Percentiles rank a stretch among this genome's conserved stretches.
Evolutionary conservation across 2,888 invertebrate species (phyloP).

Genomic region (Ethmia dodecea): DNA sequence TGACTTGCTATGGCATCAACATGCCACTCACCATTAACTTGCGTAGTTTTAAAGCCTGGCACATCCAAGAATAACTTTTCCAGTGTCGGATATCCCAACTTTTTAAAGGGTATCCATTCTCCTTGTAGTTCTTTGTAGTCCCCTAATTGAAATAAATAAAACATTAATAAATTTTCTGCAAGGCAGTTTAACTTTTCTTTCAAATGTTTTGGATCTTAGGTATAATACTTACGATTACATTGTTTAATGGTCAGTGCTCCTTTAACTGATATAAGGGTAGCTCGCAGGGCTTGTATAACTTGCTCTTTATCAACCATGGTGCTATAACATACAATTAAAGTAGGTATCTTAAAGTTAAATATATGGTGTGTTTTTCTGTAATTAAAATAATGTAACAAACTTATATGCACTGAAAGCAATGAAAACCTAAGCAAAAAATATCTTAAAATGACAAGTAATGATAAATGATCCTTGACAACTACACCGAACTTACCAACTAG

Average conservation of each 20-base stretch:
- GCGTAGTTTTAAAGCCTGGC: conserved; percentile 75
- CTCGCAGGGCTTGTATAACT: conserved; percentile 64
- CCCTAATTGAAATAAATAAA: conserved; percentile 37
- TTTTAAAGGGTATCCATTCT: conserved; percentile 78
- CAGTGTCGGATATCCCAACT: conserved; percentile 77
- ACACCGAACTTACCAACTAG: background rate
- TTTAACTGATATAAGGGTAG: conserved; percentile 71
- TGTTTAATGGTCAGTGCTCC: conserved; percentile 67
- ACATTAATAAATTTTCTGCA: background rate
- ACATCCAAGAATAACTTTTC: conserved; percentile 78
- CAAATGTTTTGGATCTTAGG: too few species aligned
- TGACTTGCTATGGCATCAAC: conserved; percentile 78
- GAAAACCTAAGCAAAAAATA: background rate
- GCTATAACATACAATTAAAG: conserved; percentile 17
- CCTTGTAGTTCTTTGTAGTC: conserved; percentile 82
- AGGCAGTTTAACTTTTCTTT: too few species aligned
- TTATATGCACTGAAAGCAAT: background rate
- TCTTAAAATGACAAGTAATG: background rate
- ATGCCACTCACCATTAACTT: conserved; percentile 70
- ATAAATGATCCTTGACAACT: background rate
- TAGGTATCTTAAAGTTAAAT: conserved; percentile 1
- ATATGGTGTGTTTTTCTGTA: conserved; percentile 4
- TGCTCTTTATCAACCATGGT: conserved; percentile 69
- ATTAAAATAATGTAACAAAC: background rate
- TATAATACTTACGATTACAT: conserved; percentile 73